phyloP scores from a whole-genome alignment of 2,797 vertebrate genomes.

The Tolypeutes matacus region DNA sequence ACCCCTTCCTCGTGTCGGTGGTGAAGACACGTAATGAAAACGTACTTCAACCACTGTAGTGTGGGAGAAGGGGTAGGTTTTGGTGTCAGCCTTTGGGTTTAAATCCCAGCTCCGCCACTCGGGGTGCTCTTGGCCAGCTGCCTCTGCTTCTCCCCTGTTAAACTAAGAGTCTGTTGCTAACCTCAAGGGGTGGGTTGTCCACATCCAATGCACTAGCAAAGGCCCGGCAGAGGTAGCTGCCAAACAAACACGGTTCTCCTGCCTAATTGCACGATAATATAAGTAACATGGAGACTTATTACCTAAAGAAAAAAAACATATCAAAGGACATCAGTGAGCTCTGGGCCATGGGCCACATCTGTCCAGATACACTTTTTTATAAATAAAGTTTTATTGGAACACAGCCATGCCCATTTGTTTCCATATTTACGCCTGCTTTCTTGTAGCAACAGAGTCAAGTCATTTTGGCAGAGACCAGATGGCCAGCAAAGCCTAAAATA shows the following conservation, averaged over 20 bases:
- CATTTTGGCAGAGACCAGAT: not conserved
- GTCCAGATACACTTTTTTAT: not conserved
- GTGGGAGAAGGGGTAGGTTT: not conserved
- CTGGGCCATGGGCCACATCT: not conserved
- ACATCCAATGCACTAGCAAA: rapidly evolving
- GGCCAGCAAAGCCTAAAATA: not conserved
- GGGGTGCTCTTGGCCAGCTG: not conserved
- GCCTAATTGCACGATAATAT: no score
- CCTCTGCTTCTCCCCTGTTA: not conserved
- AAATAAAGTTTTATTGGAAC: constrained; percentile 52
- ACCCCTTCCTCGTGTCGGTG: not conserved
- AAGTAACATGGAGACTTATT: not conserved
- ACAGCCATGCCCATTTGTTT: not conserved
- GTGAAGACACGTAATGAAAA: rapidly evolving
- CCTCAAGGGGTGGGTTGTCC: not conserved
- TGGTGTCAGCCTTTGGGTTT: not conserved
- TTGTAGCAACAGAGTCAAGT: not conserved
- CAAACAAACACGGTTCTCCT: not conserved
- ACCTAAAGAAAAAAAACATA: not conserved
- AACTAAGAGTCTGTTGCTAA: not conserved
- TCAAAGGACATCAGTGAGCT: not conserved
- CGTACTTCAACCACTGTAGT: not conserved
- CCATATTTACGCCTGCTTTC: not conserved
- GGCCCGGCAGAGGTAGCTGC: not conserved
- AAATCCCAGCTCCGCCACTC: not conserved